Conservation (phyloP, 2,797 vertebrate genomes). For the Cossypha caffra region DNA sequence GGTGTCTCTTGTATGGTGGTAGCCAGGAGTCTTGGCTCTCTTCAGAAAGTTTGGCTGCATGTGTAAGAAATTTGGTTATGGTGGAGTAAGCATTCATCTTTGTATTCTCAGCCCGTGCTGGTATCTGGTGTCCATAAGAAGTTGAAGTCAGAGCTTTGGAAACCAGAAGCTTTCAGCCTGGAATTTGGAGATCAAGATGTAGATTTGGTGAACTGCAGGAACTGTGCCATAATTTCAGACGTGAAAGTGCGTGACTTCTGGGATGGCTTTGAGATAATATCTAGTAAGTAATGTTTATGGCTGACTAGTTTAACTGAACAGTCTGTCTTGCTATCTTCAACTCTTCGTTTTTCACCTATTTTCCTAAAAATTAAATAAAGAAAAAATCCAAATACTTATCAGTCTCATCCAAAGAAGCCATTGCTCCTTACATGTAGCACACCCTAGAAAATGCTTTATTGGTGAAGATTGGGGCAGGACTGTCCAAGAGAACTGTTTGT, state of each 20-base stretch:
- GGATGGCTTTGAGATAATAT: constrained; percentile 97
- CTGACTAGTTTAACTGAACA: constrained; percentile 45
- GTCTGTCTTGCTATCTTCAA: constrained; percentile 23
- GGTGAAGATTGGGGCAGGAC: neutral
- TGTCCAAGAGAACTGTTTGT: neutral
- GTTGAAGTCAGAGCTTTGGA: constrained; percentile 90
- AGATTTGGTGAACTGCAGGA: constrained; percentile 98
- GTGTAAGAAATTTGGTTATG: constrained; percentile 42
- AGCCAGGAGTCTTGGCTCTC: constrained; percentile 2
- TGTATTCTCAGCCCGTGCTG: constrained; percentile 90
- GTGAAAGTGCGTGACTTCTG: constrained; percentile 99
- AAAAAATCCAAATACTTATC: neutral
- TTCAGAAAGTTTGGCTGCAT: constrained; percentile 37
- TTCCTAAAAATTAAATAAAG: neutral
- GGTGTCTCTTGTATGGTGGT: neutral
- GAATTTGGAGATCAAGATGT: constrained; percentile 99
- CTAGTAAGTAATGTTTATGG: constrained; percentile 83
- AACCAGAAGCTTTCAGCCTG: constrained; percentile 93
- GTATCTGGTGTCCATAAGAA: constrained; percentile 97
- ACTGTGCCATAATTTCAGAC: constrained; percentile 97
- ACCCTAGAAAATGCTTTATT: neutral
- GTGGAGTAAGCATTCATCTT: constrained; percentile 66
- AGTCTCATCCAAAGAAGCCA: neutral
- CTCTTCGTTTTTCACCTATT: neutral
- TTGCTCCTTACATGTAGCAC: neutral